Conservation (phyloP, 2,888 invertebrate genomes). For the Tupiocoris notatus region DNA sequence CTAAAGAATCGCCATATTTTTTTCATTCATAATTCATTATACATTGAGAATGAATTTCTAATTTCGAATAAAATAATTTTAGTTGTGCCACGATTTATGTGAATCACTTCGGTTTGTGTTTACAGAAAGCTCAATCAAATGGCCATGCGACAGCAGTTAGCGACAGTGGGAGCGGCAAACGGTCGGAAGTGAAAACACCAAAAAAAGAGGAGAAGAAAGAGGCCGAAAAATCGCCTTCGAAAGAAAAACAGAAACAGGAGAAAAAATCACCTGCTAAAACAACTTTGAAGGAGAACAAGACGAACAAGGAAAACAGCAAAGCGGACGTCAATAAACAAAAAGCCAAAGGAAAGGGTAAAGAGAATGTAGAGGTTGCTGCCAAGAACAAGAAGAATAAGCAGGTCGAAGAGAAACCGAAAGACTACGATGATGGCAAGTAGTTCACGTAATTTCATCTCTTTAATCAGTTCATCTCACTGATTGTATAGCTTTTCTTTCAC, state of each 20-base stretch:
- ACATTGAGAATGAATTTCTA: neutral
- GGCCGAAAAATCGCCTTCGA: constrained; percentile 48
- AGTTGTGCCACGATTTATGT: too few relatives aligned
- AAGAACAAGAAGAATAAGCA: constrained; percentile 64
- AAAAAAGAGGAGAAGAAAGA: constrained; percentile 46
- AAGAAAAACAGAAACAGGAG: constrained; percentile 48
- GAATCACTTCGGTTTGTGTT: constrained; percentile 31
- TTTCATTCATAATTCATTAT: neutral
- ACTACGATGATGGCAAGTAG: constrained; percentile 66
- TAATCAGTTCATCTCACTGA: neutral
- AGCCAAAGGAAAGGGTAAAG: constrained; percentile 62
- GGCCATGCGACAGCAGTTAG: constrained; percentile 51
- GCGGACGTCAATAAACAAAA: constrained; percentile 47
- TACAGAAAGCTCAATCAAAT: constrained; percentile 51
- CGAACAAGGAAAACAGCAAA: constrained; percentile 43
- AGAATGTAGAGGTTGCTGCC: constrained; percentile 53
- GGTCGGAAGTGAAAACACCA: constrained; percentile 37
- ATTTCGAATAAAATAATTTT: too few relatives aligned
- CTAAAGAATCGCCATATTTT: too few relatives aligned
- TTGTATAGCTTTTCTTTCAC: too few relatives aligned
- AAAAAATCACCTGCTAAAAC: constrained; percentile 47
- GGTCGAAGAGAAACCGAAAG: constrained; percentile 66
- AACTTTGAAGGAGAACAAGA: constrained; percentile 48
- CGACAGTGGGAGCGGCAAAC: constrained; percentile 45
- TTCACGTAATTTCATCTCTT: neutral